Conservation (phyloP, 2,888 invertebrate species). For the Volucella inflata region DNA sequence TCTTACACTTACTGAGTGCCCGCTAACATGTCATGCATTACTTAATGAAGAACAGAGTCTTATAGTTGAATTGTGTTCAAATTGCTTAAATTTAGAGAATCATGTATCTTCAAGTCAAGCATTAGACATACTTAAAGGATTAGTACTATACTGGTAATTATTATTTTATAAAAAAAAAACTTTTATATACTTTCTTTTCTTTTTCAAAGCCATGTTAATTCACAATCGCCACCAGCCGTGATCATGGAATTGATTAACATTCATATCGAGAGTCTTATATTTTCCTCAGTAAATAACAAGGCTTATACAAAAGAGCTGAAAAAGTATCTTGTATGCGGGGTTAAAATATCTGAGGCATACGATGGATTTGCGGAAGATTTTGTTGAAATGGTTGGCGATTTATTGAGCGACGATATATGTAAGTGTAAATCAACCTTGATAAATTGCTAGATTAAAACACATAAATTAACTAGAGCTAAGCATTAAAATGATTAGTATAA, state of each 20-base stretch:
- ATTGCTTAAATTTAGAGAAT: slow-evolving; percentile 82
- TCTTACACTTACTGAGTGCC: slow-evolving; percentile 82
- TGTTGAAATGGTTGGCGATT: slow-evolving; percentile 86
- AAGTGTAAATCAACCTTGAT: too few relatives aligned
- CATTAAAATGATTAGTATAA: too few relatives aligned
- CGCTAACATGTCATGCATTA: slow-evolving; percentile 82
- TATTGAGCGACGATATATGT: slow-evolving; percentile 81
- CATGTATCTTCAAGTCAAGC: slow-evolving; percentile 82
- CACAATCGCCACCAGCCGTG: slow-evolving; percentile 77
- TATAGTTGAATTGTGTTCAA: slow-evolving; percentile 81
- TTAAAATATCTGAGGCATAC: slow-evolving; percentile 88
- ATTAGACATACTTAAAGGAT: slow-evolving; percentile 81
- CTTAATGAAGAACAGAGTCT: slow-evolving; percentile 81
- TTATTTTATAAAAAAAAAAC: neutral
- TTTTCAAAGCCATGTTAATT: slow-evolving; percentile 76
- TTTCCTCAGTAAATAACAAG: slow-evolving; percentile 81
- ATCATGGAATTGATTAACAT: slow-evolving; percentile 82
- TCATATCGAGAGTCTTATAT: slow-evolving; percentile 82
- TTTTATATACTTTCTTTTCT: neutral
- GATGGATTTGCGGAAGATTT: slow-evolving; percentile 87
- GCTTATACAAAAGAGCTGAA: slow-evolving; percentile 80
- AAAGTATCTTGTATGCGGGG: slow-evolving; percentile 86
- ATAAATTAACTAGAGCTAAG: too few relatives aligned
- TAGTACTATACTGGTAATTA: slow-evolving; percentile 77
- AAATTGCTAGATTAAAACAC: too few relatives aligned